These are phyloP conservation scores for Neomorphus geoffroyi DNA, from an alignment of 2,797 vertebrate genomes.

Conservation along the genomic window DNA sequence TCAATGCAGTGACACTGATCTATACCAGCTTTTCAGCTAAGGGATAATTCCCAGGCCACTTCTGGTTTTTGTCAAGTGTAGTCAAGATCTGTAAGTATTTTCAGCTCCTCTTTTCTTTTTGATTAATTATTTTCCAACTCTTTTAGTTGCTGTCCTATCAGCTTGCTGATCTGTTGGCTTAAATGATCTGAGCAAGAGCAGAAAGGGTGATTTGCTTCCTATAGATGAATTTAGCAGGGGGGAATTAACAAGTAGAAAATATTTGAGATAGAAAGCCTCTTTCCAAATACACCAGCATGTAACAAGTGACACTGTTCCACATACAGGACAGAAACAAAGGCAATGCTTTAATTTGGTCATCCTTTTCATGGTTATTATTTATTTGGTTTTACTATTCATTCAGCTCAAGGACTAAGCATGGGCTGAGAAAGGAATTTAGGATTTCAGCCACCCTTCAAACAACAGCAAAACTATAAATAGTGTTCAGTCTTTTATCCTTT, in stretches of 20 bases:
- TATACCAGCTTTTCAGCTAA: slow-evolving; percentile 59
- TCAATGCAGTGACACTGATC: slow-evolving; percentile 49
- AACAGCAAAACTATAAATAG: slow-evolving; percentile 44
- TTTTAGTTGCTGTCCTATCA: not conserved
- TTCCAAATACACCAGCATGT: not conserved
- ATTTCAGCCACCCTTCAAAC: not conserved
- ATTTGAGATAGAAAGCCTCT: not conserved
- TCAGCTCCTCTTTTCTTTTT: not conserved
- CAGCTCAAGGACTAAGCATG: not conserved
- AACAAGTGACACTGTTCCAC: not conserved
- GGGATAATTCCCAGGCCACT: slow-evolving; percentile 33
- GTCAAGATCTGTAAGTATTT: slow-evolving; percentile 48
- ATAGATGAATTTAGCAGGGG: not conserved
- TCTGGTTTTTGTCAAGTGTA: slow-evolving; percentile 53
- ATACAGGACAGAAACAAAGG: not conserved
- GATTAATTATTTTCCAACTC: fast-evolving
- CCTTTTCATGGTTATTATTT: slow-evolving; percentile 15
- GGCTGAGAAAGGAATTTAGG: slow-evolving; percentile 8
- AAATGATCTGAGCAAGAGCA: not conserved
- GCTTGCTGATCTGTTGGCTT: not conserved
- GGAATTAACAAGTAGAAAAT: not conserved
- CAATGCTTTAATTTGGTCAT: slow-evolving; percentile 12
- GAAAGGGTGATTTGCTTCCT: not conserved
- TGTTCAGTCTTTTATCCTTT: slow-evolving; percentile 30
- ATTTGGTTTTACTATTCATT: slow-evolving; percentile 40